Evolutionary conservation across 92 coral and sea anemone species (phyloP), one percentile per base, ranked within the genome.

Genomic region (Hydrozoanthus gracilis): DNA sequence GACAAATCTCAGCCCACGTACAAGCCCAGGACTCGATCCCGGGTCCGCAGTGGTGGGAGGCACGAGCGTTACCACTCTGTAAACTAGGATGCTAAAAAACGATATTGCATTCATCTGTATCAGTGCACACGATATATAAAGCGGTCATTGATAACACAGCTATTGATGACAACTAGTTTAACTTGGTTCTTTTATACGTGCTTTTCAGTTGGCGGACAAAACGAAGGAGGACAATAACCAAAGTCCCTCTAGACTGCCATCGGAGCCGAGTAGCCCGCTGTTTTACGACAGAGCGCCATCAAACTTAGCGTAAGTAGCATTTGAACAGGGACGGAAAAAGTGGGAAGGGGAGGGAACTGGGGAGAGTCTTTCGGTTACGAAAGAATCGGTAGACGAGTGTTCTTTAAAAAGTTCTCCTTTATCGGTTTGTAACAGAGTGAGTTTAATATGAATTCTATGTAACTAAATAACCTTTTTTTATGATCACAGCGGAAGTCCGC

Each of bases 401-500:
- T 27, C 39, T 27, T 27, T 27, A 27, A 27, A 27, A 27, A 27
- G 39, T 27, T 27, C 39, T 27, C 2, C 39, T 27, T 27, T 27
- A 27, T 27, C 39, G 39, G 39, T 27, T 27, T 27, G 39, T 27
- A 2, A 27, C 39, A 27, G 39, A 27, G 39, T 27, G 39, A 27
- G 39, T 27, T 27, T 27, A 27, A 27, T 27, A 27, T 27, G 39
- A 27, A 27, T 27, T 27, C 39, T 27, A 27, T 27, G 39, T 27
- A 27, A 27, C 39, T 27, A 27, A 27, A 27, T 27, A 27, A 27
- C 39, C 39, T 52, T 35, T 88, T 16, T 35, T 77, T 20, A 51
- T 72, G 13, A 44, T 48, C 44, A 51, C 88, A 94, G 97, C 15
- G 92, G 93, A 11, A 94, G 93, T 5, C 97, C 95, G 2, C 97